Percentiles rank a stretch among this genome's conserved stretches.
phyloP scores from a whole-genome alignment of 2,888 invertebrate species.

The Drepanosiphum platanoidis region DNA sequence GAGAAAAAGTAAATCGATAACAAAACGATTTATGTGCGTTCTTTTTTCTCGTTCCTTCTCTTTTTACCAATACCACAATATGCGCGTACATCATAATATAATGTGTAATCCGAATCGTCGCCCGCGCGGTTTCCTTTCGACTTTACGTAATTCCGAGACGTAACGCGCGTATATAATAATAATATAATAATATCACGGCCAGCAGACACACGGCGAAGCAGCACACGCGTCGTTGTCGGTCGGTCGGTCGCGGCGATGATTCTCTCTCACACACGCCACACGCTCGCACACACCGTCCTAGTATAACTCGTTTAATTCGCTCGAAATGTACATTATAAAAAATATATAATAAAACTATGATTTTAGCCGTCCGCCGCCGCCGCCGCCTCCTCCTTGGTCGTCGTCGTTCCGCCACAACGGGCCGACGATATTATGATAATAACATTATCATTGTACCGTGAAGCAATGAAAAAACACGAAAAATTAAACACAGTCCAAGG shows the following conservation, averaged over 20 bases:
- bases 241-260: no score
- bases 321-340: constrained; percentile 7
- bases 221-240: no score
- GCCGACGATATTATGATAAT: constrained; percentile 31
- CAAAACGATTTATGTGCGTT: constrained; percentile 34
- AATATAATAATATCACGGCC: neutral
- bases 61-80: neutral
- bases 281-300: neutral
- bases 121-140: neutral
- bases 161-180: neutral
- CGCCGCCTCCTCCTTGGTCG: neutral
- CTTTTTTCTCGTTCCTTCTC: neutral
- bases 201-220: no score
- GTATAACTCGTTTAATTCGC: neutral
- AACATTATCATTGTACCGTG: constrained; percentile 57
- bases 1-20: constrained; percentile 14
- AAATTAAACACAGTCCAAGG: constrained; percentile 60
- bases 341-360: neutral
- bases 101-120: neutral
- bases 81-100: neutral
- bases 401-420: constrained; percentile 41
- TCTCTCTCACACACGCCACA: neutral
- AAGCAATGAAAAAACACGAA: constrained; percentile 55
- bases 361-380: neutral
- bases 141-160: neutral